Evolutionary conservation across 2,888 invertebrate species (phyloP).

Genomic region (Molorchus minor): DNA sequence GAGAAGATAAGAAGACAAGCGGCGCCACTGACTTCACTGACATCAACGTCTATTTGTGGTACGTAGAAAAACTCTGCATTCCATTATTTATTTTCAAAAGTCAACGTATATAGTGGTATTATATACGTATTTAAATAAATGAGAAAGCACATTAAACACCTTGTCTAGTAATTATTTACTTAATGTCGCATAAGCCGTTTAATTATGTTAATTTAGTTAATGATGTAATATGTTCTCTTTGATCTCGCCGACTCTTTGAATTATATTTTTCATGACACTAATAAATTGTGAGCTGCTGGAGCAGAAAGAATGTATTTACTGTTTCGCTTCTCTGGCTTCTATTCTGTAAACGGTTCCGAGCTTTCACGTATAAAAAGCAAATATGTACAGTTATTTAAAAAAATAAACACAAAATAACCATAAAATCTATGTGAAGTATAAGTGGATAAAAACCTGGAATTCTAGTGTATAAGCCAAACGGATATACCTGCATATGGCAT

Average conservation of each 20-base stretch:
- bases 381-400: too few relatives aligned
- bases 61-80: too few relatives aligned
- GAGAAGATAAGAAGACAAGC: too few relatives aligned
- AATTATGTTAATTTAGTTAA: constrained; percentile 1
- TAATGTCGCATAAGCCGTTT: background rate
- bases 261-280: background rate
- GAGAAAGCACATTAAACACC: constrained; percentile 1
- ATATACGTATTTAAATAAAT: constrained; percentile 1
- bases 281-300: background rate
- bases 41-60: too few relatives aligned
- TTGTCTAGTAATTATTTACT: background rate
- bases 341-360: too few relatives aligned
- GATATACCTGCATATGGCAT: too few relatives aligned
- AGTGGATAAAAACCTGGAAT: too few relatives aligned
- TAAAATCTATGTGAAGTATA: too few relatives aligned
- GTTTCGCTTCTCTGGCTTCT: background rate
- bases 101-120: background rate
- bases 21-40: too few relatives aligned
- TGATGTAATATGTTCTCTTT: constrained; percentile 1
- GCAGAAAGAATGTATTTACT: background rate
- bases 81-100: background rate
- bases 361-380: too few relatives aligned
- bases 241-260: constrained; percentile 1
- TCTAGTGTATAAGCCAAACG: too few relatives aligned
- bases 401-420: too few relatives aligned